Evolutionary conservation across 2,888 invertebrate genomes (phyloP), one percentile per base, ranked within the genome.

Genomic region (Cyclophora albipunctata): DNA sequence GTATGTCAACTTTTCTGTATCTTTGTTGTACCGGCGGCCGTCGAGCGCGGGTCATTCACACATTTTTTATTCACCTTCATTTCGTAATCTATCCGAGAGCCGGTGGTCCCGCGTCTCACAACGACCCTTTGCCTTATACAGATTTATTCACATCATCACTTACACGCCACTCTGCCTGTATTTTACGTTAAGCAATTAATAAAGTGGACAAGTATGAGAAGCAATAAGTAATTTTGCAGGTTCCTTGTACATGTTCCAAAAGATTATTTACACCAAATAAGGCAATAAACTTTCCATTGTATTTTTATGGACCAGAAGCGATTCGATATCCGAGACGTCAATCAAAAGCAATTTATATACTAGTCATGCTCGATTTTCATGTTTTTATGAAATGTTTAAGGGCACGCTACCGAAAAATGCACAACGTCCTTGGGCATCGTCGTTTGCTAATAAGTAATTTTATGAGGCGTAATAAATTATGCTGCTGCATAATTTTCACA

Each of bases 51-150:
- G 68, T 71, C 69, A 63, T 70, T 75, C 71, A 67, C 76, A 73
- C 71, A 76, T 71, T 75, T 75, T 74, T 77, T 73, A 71, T 69
- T 66, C 64, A 64, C 70, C 65, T 64, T 61, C 56, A 64, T 81
- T 78, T 69, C 53, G 55, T 52, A 61, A 61, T 45, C 41, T 34
- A 47, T 20, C 20, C 1, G 49, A 45, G 47, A 51, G 52, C 43
- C 43, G 43, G 62, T 60, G 60, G 57, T 61, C 58, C 56, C 58
- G 53, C 56, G 50, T 40, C 40, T 50, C 42, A 42, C 20, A 63
- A 55, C 71, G 73, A 74, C 71, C 73, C 73, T 67, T 68, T 71
- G 58, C 75, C 75, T 57, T 58, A 55, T 58, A 58, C 48, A 59
- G 72, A 69, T 67, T 72, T 68, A 69, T 68, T 57, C 59, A 61